A percentile compares a stretch with the other conserved stretches of the same genome.
Evolutionary conservation across 2,888 invertebrate species (phyloP).

Genomic region (Rotaria magnacalcarata): DNA sequence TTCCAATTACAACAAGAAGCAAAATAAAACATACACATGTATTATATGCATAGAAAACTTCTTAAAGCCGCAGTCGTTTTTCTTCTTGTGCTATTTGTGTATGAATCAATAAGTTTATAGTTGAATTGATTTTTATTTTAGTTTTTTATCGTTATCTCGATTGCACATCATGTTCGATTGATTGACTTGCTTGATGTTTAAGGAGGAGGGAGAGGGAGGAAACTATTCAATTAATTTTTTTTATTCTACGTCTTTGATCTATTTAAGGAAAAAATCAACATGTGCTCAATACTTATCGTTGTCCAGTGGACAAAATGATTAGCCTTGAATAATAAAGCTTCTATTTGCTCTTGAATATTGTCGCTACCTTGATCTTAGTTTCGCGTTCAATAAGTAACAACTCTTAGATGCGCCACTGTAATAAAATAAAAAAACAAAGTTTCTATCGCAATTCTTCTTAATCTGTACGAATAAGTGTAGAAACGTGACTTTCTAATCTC

Average conservation of each 20-base stretch:
- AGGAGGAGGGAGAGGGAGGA: background rate
- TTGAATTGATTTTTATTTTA: background rate
- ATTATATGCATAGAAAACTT: background rate
- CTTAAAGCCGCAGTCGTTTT: background rate
- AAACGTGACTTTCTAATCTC: conserved; percentile 14
- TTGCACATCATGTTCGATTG: conserved; percentile 24
- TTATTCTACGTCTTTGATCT: background rate
- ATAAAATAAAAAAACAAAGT: background rate
- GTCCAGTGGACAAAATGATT: conserved; percentile 21
- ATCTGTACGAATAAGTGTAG: conserved; percentile 13
- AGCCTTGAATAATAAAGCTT: conserved; percentile 11
- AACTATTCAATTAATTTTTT: conserved; percentile 24
- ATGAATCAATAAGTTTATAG: conserved; percentile 12
- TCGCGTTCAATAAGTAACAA: background rate
- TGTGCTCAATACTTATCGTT: background rate
- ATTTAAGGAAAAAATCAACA: background rate
- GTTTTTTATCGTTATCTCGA: conserved; percentile 13
- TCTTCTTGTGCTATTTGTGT: background rate
- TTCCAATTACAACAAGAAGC: conserved; percentile 20
- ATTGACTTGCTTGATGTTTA: conserved; percentile 3
- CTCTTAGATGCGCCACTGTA: background rate
- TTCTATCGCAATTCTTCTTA: conserved; percentile 8
- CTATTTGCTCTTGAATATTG: conserved; percentile 8
- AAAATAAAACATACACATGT: background rate
- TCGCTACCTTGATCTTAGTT: conserved; percentile 2